Percentiles rank a stretch among this genome's conserved stretches.
Conservation (phyloP, 2,113 vertebrate genomes). For the Ranitomeya variabilis region DNA sequence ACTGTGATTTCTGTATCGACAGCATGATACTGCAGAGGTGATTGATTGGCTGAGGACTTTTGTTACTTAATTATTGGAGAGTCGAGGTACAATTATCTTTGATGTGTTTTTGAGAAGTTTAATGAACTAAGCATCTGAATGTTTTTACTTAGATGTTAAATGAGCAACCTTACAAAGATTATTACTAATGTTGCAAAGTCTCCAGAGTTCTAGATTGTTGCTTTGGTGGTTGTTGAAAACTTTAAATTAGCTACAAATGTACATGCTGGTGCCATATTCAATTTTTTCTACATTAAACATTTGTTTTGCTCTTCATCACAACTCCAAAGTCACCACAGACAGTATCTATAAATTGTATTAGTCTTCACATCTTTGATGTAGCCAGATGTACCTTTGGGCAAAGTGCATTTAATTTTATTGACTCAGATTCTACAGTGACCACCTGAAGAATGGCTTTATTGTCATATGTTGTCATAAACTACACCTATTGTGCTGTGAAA, state of each 20-base stretch:
- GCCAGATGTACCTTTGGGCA: constrained; percentile 27
- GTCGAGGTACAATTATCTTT: neutral
- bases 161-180: neutral
- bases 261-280: neutral
- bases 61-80: neutral
- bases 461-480: neutral
- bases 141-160: neutral
- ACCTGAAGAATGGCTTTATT: neutral
- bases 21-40: no score
- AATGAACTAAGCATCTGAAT: neutral
- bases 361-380: constrained; percentile 31
- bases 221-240: neutral
- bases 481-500: neutral
- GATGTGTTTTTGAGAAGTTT: neutral
- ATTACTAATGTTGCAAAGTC: neutral
- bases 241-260: neutral
- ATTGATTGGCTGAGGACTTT: neutral
- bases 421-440: neutral
- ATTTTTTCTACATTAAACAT: neutral
- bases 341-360: constrained; percentile 31
- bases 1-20: no score
- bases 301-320: constrained; percentile 39
- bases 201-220: neutral
- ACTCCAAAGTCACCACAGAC: constrained; percentile 42
- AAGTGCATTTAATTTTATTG: constrained; percentile 9